Percentiles rank a stretch among this genome's conserved stretches.
Evolutionary conservation across 2,113 vertebrate species (phyloP).

Genomic region (Scalopus aquaticus): DNA sequence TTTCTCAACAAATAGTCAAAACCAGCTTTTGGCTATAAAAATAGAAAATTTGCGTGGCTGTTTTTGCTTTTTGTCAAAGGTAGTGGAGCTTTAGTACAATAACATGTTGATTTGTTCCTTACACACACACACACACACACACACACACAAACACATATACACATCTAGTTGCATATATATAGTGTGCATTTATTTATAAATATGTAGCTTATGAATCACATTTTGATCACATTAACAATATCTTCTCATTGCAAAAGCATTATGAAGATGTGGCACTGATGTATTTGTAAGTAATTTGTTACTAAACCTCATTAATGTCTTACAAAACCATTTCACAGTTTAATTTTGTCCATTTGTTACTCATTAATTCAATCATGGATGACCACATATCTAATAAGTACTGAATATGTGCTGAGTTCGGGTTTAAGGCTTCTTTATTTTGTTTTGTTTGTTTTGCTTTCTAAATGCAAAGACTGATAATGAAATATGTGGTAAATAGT

Average conservation of each 20-base stretch:
- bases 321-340: background rate
- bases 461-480: background rate
- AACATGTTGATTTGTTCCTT: too few relatives aligned
- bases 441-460: background rate
- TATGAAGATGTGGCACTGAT: background rate
- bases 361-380: background rate
- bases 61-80: too few relatives aligned
- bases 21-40: background rate
- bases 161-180: too few relatives aligned
- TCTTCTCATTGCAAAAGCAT: background rate
- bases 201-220: too few relatives aligned
- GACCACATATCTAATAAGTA: background rate
- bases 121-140: too few relatives aligned
- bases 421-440: background rate
- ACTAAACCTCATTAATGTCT: background rate
- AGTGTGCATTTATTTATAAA: too few relatives aligned
- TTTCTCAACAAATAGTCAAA: background rate
- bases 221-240: background rate
- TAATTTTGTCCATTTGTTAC: background rate
- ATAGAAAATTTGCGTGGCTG: too few relatives aligned
- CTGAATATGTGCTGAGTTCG: background rate
- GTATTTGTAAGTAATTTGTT: background rate
- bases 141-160: too few relatives aligned
- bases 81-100: too few relatives aligned
- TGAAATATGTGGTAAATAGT: background rate